Evolutionary conservation across 2,888 invertebrate genomes (phyloP), one percentile per base, ranked within the genome.

Genomic region (Mythimna loreyi): DNA sequence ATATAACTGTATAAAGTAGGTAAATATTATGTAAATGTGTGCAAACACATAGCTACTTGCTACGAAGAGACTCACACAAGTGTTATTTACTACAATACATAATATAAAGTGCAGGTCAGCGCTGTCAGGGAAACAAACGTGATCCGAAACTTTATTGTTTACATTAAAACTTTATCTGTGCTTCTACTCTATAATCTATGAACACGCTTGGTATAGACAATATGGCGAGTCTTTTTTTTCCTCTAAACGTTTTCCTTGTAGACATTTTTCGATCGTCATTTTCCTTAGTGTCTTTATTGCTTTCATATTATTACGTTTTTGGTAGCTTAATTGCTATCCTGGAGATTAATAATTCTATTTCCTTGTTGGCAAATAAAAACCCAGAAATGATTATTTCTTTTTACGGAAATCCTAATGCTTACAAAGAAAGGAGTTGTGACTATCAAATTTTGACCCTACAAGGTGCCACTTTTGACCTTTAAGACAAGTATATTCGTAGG

Each of bases 391-490:
- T 49, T 23, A 11, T 50, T 28, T 28, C 4, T n/a, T n/a, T 23
- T n/a, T 11, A 30, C 2, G 6, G n/a, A 55, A 55, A 55, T 6
- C 21, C 3, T 59, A 62, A 64, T 47, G 21, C 16, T 67, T 5
- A 33, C n/a, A 11, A 11, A 28, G 53, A 16, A 47, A 49, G 55
- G 21, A 7, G 23, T 56, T 28, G 28, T 53, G 30, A 36, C 36
- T 40, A 30, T 36, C 11, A 7, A 33, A 53, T 61, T 49, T 49
- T 30, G 69, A 76, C 73, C 62, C 43, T 19, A 61, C 74, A 82
- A 85, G 83, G 75, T 85, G 85, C 71, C 83, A 79, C 68, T 53
- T 66, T 63, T 74, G 81, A 84, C 86, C 82, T 85, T 59, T 43
- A n/a, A n/a, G n/a, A 60, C 11, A 25, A 55, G 40, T 21, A n/a